Conservation (phyloP, 2,113 vertebrate species). For the Isichthys henryi region DNA sequence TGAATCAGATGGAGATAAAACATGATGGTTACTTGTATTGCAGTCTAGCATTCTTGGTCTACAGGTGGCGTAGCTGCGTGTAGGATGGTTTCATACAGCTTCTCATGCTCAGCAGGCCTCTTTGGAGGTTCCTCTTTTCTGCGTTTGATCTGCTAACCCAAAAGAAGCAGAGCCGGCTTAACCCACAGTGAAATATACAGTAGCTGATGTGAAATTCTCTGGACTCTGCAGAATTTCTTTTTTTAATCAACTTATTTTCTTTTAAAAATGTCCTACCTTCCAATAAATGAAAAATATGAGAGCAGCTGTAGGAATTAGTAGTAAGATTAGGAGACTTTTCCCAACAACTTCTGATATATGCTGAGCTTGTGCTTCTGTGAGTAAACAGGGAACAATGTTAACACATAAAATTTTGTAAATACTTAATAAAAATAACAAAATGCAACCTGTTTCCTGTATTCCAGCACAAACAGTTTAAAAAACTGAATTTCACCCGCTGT, state of each 20-base stretch:
- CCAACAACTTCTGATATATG: neutral
- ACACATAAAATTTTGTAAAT: neutral
- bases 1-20: neutral
- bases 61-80: neutral
- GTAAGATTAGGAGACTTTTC: neutral
- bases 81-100: neutral
- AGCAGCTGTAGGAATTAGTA: conserved; percentile 2
- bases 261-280: neutral
- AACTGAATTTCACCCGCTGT: neutral
- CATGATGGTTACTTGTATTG: neutral
- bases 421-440: neutral
- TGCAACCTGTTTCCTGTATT: neutral
- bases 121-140: neutral
- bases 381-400: neutral
- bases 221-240: neutral
- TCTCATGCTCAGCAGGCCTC: neutral
- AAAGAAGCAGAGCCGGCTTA: neutral
- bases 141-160: neutral
- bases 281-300: neutral
- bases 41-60: neutral
- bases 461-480: neutral
- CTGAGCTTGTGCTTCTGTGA: neutral
- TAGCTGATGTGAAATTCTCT: neutral
- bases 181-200: neutral
- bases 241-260: neutral